Evolutionary conservation across 2,888 invertebrate species (phyloP), one percentile per base, ranked within the genome.

Genomic region (Vesta saturnalis): DNA sequence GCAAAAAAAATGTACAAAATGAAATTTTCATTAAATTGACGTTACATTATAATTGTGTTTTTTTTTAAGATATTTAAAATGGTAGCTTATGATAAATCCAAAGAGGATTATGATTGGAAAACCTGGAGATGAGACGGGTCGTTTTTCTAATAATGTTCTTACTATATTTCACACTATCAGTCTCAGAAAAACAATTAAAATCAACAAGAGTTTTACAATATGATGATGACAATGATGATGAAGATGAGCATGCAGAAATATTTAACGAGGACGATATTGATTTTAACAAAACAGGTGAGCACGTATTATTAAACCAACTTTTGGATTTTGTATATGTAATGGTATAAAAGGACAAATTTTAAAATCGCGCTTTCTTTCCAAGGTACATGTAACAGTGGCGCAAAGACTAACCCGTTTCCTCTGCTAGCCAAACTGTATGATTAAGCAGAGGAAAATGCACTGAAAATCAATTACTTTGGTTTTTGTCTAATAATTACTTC

Each of bases 261-360:
- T 76, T 82, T 67, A 80, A 82, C 71, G 82, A 82, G 63, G 83
- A 83, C 59, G 82, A 83, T 58, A 68, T 77, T 72, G 83, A 83
- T 68, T 75, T 74, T 72, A 85, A 85, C 76, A 73, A 80, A 72
- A 84, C 85, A 74, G 84, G 85, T 85, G 79, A 71, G 58, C n/a
- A n/a, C n/a, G n/a, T n/a, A n/a, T n/a, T n/a, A n/a, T n/a, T n/a
- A n/a, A n/a, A n/a, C n/a, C n/a, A n/a, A n/a, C n/a, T n/a, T n/a
- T n/a, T n/a, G n/a, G n/a, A n/a, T n/a, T n/a, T n/a, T n/a, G n/a
- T n/a, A n/a, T n/a, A n/a, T n/a, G n/a, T n/a, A n/a, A n/a, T n/a
- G n/a, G n/a, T n/a, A n/a, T n/a, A n/a, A n/a, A n/a, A n/a, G n/a
- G n/a, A n/a, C n/a, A n/a, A n/a, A n/a, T n/a, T n/a, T n/a, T n/a